These are phyloP conservation scores for Sinocyclocheilus maitianheensis DNA, from an alignment of 2,113 vertebrate species.

Conservation along the genomic window DNA sequence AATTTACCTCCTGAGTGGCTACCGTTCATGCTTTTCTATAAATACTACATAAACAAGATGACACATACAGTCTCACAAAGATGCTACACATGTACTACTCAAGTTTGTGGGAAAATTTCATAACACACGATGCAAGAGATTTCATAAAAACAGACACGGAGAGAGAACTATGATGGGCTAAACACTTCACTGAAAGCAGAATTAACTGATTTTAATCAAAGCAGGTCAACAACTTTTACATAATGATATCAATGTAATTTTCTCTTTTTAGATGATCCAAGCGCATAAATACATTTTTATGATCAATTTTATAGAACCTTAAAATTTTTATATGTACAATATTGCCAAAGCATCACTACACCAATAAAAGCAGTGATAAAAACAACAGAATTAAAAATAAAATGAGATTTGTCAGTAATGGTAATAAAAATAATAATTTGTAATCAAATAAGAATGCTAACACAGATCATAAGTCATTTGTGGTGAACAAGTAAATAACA, in stretches of 20 bases:
- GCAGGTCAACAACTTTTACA: no score
- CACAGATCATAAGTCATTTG: not conserved
- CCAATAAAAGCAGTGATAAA: not conserved
- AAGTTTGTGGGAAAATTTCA: not conserved
- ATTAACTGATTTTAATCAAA: not conserved
- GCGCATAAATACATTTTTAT: no score
- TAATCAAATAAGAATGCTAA: not conserved
- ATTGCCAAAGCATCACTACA: not conserved
- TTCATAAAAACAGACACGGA: not conserved
- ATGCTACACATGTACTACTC: not conserved
- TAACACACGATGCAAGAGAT: not conserved
- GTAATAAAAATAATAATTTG: not conserved
- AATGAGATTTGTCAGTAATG: not conserved
- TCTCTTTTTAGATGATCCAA: not conserved
- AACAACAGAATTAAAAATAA: not conserved
- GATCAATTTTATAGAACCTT: not conserved
- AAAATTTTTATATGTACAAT: not conserved
- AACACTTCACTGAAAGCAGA: not conserved
- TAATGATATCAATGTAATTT: not conserved
- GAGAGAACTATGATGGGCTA: not conserved
- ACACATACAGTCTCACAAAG: constrained; percentile 47
- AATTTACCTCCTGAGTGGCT: constrained; percentile 61
- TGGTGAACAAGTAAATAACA: not conserved
- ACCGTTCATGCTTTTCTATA: constrained; percentile 62
- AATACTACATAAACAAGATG: constrained; percentile 60